These are phyloP conservation scores for Lithosia quadra DNA, from an alignment of 2,888 invertebrate genomes.

Conservation along the genomic window DNA sequence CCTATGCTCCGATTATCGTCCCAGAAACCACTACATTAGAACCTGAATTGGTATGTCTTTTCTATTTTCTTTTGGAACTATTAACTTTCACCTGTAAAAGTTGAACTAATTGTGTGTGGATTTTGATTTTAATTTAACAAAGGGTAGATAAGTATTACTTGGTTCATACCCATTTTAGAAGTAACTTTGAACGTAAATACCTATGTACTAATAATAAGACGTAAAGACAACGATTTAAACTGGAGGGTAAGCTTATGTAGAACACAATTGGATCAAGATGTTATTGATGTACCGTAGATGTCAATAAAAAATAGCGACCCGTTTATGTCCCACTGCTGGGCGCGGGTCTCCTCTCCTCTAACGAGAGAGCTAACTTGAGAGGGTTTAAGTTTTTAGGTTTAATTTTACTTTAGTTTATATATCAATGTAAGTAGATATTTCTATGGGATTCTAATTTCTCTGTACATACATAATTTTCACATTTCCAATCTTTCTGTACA, in stretches of 20 bases:
- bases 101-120: slow-evolving; percentile 62
- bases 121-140: slow-evolving; percentile 68
- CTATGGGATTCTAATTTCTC: slow-evolving; percentile 1
- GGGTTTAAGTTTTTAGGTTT: too few relatives aligned
- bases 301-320: too few relatives aligned
- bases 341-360: too few relatives aligned
- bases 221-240: slow-evolving; percentile 66
- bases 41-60: slow-evolving; percentile 73
- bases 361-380: too few relatives aligned
- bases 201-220: slow-evolving; percentile 71
- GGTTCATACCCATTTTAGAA: slow-evolving; percentile 65
- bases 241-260: neutral
- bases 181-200: slow-evolving; percentile 65
- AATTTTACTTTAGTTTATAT: too few relatives aligned
- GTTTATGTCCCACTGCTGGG: too few relatives aligned
- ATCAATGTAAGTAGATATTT: neutral
- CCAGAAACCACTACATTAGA: slow-evolving; percentile 71
- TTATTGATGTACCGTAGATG: neutral
- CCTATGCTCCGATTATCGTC: slow-evolving; percentile 62
- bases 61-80: neutral
- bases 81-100: slow-evolving; percentile 46
- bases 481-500: slow-evolving; percentile 11
- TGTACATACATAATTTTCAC: slow-evolving; percentile 16
- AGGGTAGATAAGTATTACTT: slow-evolving; percentile 64
- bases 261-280: neutral